phyloP scores from a whole-genome alignment of 2,888 invertebrate genomes.

The Marasmarcha lunaedactyla region DNA sequence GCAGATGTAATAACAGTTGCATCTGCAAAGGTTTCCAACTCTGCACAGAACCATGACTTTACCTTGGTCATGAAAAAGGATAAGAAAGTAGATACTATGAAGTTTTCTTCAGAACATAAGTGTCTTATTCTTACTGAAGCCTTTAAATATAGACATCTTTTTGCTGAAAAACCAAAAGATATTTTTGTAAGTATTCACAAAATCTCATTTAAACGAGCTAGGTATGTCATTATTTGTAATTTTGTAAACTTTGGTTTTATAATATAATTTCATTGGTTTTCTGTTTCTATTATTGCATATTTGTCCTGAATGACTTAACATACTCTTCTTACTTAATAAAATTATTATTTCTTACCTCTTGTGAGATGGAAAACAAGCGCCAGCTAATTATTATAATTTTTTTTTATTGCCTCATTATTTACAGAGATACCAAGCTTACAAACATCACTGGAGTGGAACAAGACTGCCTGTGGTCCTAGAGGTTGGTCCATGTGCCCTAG shows the following conservation, averaged over 20 bases:
- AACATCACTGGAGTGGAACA: constrained; percentile 97
- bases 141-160: constrained; percentile 81
- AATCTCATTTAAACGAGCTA: no score
- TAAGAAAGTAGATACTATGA: constrained; percentile 93
- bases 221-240: constrained; percentile 3
- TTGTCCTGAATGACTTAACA: no score
- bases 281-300: no score
- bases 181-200: constrained; percentile 73
- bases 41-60: constrained; percentile 75
- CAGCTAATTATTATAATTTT: no score
- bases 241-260: constrained; percentile 1
- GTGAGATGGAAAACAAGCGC: no score
- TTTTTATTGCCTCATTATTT: no score
- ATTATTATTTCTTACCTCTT: no score
- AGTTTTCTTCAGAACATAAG: constrained; percentile 95
- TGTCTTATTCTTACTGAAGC: constrained; percentile 93
- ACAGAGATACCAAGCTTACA: constrained; percentile 89
- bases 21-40: constrained; percentile 70
- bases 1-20: constrained; percentile 81
- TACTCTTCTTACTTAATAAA: no score
- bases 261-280: not conserved
- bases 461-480: constrained; percentile 89
- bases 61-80: constrained; percentile 89
- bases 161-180: constrained; percentile 85
- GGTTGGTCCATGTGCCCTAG: constrained; percentile 91